Conservation (phyloP, 2,113 vertebrate species). For the Prionailurus viverrinus region DNA sequence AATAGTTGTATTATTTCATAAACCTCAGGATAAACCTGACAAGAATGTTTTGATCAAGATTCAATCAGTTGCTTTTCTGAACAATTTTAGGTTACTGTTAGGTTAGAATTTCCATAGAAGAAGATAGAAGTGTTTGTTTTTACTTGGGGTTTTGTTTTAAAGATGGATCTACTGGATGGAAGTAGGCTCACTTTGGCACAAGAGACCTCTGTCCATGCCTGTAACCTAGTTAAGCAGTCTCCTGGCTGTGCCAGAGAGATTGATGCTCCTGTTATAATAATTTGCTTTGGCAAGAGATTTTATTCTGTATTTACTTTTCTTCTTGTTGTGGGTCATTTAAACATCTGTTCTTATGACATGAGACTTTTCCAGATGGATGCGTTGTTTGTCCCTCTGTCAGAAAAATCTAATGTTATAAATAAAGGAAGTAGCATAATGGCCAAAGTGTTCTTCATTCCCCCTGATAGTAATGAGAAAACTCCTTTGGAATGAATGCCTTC, state of each 20-base stretch:
- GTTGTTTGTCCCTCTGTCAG: constrained; percentile 52
- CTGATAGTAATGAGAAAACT: constrained; percentile 47
- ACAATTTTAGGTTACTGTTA: not conserved
- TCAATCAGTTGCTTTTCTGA: not conserved
- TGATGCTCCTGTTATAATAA: constrained; percentile 1
- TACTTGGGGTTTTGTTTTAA: not conserved
- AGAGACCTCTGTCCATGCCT: not conserved
- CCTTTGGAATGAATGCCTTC: not conserved
- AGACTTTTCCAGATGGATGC: constrained; percentile 32
- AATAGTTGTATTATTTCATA: constrained; percentile 16
- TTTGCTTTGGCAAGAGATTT: constrained; percentile 41
- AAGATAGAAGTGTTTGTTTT: not conserved
- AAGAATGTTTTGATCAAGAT: constrained; percentile 45
- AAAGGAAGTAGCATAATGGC: constrained; percentile 40
- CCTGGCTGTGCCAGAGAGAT: not conserved
- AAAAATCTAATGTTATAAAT: constrained; percentile 55
- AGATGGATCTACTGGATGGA: not conserved
- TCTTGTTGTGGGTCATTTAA: constrained; percentile 26
- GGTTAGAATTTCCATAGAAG: not conserved
- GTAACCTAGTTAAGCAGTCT: not conserved
- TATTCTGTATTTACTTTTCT: constrained; percentile 47
- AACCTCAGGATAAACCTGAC: constrained; percentile 49
- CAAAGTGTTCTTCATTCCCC: not conserved
- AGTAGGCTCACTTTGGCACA: not conserved
- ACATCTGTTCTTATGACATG: constrained; percentile 53